phyloP scores from a whole-genome alignment of 2,113 vertebrate species.

The Dicrurus megarhynchus region DNA sequence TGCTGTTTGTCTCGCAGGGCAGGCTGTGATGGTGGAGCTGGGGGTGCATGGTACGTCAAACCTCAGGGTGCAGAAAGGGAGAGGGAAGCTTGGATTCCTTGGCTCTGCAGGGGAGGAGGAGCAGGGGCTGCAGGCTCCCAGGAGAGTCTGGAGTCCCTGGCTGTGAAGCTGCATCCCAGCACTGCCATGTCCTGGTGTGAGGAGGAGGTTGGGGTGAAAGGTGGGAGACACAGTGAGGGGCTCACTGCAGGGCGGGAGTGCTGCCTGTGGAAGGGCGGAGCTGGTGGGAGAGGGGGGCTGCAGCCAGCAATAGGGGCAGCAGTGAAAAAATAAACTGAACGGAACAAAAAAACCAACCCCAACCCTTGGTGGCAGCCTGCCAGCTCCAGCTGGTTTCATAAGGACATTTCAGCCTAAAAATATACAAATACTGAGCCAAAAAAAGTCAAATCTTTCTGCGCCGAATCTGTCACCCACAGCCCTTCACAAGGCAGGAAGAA shows the following conservation, averaged over 20 bases:
- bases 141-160: background rate
- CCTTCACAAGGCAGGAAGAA: background rate
- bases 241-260: background rate
- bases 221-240: background rate
- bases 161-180: background rate
- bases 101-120: background rate
- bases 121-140: background rate
- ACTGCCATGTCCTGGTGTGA: fast-evolving
- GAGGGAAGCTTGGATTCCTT: background rate
- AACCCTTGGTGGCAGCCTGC: slow-evolving; percentile 23
- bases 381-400: slow-evolving; percentile 50
- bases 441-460: background rate
- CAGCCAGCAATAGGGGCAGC: background rate
- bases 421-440: slow-evolving; percentile 20
- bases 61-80: background rate
- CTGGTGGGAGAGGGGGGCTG: background rate
- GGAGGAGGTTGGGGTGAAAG: background rate
- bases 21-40: background rate
- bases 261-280: background rate
- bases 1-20: background rate
- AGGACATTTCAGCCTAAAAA: slow-evolving; percentile 48
- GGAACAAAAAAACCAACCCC: background rate
- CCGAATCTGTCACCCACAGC: background rate
- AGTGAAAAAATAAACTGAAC: background rate
- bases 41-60: fast-evolving